Percentiles rank a stretch among this genome's conserved stretches.
These are phyloP conservation scores for Volucella bombylans DNA, from an alignment of 2,888 invertebrate genomes.

Conservation along the genomic window DNA sequence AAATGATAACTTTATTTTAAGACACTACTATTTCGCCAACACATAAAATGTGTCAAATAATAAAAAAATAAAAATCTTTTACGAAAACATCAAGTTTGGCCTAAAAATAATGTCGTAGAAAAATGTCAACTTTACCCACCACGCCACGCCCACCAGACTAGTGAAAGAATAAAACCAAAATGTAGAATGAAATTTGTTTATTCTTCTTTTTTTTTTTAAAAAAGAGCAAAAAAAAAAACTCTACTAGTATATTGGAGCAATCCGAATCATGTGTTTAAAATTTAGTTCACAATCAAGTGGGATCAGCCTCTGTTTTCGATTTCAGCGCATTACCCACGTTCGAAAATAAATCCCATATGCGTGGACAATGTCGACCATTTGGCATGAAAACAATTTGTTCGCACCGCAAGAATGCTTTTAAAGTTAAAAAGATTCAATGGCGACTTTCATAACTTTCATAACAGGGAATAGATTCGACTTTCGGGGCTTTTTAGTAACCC, in stretches of 20 bases:
- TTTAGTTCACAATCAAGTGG: background rate
- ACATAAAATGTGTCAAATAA: slow-evolving; percentile 16
- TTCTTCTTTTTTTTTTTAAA: background rate
- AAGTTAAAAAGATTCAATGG: background rate
- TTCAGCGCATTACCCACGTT: slow-evolving; percentile 2
- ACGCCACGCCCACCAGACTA: slow-evolving; percentile 35
- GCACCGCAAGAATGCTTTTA: slow-evolving; percentile 1
- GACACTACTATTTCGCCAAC: slow-evolving; percentile 15
- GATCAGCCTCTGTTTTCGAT: slow-evolving; percentile 15
- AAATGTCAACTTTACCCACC: background rate
- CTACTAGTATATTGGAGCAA: background rate
- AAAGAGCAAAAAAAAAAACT: background rate
- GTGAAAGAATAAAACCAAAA: background rate
- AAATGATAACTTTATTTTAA: slow-evolving; percentile 16
- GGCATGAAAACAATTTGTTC: slow-evolving; percentile 5
- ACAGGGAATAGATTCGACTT: background rate
- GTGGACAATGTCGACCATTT: slow-evolving; percentile 25
- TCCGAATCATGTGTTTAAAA: background rate
- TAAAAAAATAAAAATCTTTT: slow-evolving; percentile 17
- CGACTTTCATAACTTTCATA: background rate
- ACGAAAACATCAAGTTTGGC: background rate
- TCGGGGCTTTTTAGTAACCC: slow-evolving; percentile 1
- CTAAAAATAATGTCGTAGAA: background rate
- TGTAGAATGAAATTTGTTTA: background rate
- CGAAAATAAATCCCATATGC: slow-evolving; percentile 12